A percentile compares a stretch with the other conserved stretches of the same genome.
Conservation (phyloP, 1,140 invertebrate species). For the Aricia agestis region DNA sequence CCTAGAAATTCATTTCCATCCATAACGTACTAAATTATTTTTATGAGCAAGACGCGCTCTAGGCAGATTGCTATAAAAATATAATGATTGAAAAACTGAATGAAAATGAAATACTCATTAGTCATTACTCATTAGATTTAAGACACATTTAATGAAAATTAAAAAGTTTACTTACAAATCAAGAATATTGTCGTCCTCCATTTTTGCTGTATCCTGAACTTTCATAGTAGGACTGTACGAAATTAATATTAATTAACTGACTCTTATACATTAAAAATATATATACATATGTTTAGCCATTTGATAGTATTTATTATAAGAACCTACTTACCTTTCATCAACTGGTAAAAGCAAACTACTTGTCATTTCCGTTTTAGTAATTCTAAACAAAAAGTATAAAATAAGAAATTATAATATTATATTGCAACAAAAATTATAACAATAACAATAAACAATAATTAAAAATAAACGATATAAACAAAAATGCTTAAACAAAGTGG, state of each 20-base stretch:
- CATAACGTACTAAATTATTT: too few species aligned
- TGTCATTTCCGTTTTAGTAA: conserved; percentile 25
- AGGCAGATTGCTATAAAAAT: too few species aligned
- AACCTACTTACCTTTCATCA: conserved; percentile 31
- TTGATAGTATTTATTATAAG: not conserved
- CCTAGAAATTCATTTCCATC: too few species aligned
- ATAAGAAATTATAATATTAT: conserved; percentile 24
- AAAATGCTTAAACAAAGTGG: too few species aligned
- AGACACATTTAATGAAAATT: too few species aligned
- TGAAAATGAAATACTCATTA: too few species aligned
- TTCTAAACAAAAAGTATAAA: conserved; percentile 35
- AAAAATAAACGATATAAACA: not conserved
- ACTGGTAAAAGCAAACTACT: conserved; percentile 29
- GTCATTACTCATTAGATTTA: too few species aligned
- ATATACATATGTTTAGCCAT: not conserved
- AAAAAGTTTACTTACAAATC: conserved; percentile 37
- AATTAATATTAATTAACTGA: not conserved
- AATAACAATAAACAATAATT: not conserved
- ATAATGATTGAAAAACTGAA: too few species aligned
- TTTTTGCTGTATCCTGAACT: conserved; percentile 12
- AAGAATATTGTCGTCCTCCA: conserved; percentile 15
- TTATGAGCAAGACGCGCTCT: too few species aligned
- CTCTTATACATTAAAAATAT: not conserved
- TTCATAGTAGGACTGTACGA: conserved; percentile 21
- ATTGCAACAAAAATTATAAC: not conserved